Percentiles rank a stretch among this genome's conserved stretches.
These are phyloP conservation scores for Drosophila sulfurigaster DNA, from an alignment of 1,140 invertebrate species.

Conservation along the genomic window DNA sequence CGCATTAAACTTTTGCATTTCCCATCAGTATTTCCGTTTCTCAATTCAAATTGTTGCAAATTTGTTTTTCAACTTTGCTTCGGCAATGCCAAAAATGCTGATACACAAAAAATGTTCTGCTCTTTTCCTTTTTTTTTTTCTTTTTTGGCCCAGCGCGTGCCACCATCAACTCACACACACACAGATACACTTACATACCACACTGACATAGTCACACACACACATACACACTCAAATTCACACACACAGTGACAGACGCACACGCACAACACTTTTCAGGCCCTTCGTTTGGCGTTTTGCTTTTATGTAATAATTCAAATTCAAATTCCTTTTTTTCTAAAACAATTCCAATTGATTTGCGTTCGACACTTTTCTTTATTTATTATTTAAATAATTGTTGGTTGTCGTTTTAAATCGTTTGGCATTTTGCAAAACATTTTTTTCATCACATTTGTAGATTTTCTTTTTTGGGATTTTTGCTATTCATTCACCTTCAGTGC, in stretches of 20 bases:
- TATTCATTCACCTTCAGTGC: slow-evolving; percentile 76
- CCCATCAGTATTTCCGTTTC: background rate
- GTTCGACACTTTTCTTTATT: background rate
- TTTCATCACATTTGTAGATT: slow-evolving; percentile 38
- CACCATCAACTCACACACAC: slow-evolving; percentile 39
- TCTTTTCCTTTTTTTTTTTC: too few relatives aligned
- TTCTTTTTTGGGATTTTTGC: slow-evolving; percentile 39
- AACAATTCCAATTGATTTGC: slow-evolving; percentile 13
- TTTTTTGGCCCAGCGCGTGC: slow-evolving; percentile 67
- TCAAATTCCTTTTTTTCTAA: slow-evolving; percentile 15
- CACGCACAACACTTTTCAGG: slow-evolving; percentile 67
- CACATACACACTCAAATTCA: slow-evolving; percentile 10
- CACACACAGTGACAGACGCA: slow-evolving; percentile 24
- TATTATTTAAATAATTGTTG: slow-evolving; percentile 8
- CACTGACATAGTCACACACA: slow-evolving; percentile 28
- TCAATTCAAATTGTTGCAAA: slow-evolving; percentile 13
- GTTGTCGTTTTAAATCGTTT: background rate
- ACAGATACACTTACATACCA: slow-evolving; percentile 37
- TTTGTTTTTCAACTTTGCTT: slow-evolving; percentile 32
- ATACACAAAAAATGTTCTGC: slow-evolving; percentile 76
- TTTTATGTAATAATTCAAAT: slow-evolving; percentile 68
- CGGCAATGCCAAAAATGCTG: slow-evolving; percentile 53
- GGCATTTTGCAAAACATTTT: slow-evolving; percentile 24
- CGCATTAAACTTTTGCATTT: background rate
- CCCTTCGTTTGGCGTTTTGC: slow-evolving; percentile 55